Conservation (phyloP, 1,140 invertebrate genomes). For the Brachionus koreanus region DNA sequence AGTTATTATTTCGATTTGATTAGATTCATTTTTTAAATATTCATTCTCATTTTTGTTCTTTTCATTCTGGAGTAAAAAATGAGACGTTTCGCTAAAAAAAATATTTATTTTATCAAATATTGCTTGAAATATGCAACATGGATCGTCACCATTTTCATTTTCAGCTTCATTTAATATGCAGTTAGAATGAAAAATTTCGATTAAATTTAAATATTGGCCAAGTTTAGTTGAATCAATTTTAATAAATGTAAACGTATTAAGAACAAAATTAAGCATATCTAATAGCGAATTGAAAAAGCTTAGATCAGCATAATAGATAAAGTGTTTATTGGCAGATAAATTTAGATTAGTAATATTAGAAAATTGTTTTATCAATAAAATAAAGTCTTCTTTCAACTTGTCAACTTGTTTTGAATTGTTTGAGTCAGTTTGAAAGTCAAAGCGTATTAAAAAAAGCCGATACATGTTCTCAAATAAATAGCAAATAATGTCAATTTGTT, state of each 20-base stretch:
- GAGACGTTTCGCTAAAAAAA: background rate
- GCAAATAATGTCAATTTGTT: background rate
- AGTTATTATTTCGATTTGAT: conserved; percentile 20
- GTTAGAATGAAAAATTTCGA: background rate
- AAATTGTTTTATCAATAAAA: background rate
- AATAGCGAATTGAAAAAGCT: background rate
- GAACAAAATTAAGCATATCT: background rate
- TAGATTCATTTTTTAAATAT: background rate
- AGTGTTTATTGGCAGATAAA: background rate
- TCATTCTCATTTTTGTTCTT: background rate
- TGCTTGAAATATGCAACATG: background rate
- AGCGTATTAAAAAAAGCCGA: background rate
- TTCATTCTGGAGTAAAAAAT: background rate
- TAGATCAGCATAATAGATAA: conserved; percentile 13
- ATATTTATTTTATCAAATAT: conserved; percentile 2
- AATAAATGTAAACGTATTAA: background rate
- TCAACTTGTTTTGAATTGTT: background rate
- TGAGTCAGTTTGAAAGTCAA: background rate
- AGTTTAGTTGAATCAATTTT: background rate
- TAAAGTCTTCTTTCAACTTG: background rate
- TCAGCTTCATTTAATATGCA: background rate
- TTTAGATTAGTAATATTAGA: background rate
- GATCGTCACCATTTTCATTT: background rate
- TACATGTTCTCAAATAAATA: background rate
- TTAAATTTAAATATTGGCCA: background rate